Evolutionary conservation across 2,113 vertebrate species (phyloP).

Genomic region (Corythoichthys haematopterus): DNA sequence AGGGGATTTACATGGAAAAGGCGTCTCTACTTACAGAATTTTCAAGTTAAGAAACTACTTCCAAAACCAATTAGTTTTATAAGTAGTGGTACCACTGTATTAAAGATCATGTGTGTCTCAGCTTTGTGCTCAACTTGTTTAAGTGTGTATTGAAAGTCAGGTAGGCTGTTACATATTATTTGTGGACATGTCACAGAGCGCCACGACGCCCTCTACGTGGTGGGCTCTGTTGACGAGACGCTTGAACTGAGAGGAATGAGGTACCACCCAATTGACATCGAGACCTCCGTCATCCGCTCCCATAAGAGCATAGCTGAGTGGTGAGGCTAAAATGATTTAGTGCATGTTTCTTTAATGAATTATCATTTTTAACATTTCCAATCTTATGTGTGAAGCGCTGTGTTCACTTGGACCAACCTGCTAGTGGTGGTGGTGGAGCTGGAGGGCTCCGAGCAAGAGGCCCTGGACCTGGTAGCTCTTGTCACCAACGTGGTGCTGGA

Average conservation of each 20-base stretch:
- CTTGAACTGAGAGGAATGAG: slow-evolving; percentile 94
- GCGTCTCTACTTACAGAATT: no score
- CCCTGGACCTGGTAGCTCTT: slow-evolving; percentile 87
- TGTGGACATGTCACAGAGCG: slow-evolving; percentile 72
- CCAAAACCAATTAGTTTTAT: no score
- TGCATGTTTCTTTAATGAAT: not conserved
- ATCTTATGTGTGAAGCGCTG: slow-evolving; percentile 74
- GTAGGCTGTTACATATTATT: no score
- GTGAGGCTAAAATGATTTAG: slow-evolving; percentile 67
- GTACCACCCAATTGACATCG: slow-evolving; percentile 95
- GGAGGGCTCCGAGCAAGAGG: slow-evolving; percentile 91
- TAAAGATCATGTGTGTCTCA: no score
- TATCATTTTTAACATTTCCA: not conserved
- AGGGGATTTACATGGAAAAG: no score
- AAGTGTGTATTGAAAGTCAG: no score
- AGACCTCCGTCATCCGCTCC: slow-evolving; percentile 89
- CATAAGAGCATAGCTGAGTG: slow-evolving; percentile 97
- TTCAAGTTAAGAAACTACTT: no score
- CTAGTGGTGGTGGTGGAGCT: slow-evolving; percentile 94
- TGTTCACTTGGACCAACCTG: slow-evolving; percentile 97
- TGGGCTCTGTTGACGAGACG: slow-evolving; percentile 91
- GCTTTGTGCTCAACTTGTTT: no score
- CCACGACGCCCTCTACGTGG: slow-evolving; percentile 91
- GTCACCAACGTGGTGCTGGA: slow-evolving; percentile 92
- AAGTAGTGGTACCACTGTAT: no score